phyloP scores from a whole-genome alignment of 2,797 vertebrate genomes.

The Gadopsis bispinosus region DNA sequence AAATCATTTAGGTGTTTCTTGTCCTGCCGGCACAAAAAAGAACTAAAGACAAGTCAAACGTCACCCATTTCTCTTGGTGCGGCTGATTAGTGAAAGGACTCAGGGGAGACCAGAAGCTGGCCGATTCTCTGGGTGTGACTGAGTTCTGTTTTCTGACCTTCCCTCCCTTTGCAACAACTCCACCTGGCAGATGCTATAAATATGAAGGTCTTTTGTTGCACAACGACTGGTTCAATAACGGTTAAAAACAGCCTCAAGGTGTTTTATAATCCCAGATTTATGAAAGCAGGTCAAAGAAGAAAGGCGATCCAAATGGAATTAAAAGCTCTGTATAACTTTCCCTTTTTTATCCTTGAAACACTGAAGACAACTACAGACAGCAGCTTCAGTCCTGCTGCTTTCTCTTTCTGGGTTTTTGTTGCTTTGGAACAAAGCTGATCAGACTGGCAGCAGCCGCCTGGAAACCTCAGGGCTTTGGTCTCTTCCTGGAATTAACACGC shows the following conservation, averaged over 20 bases:
- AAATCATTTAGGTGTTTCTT: background rate
- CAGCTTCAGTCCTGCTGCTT: constrained; percentile 43
- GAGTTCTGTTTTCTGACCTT: background rate
- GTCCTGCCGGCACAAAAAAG: background rate
- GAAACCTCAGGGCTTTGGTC: constrained; percentile 29
- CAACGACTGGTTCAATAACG: background rate
- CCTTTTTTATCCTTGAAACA: constrained; percentile 40
- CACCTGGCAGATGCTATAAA: constrained; percentile 6
- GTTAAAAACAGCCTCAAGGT: constrained; percentile 32
- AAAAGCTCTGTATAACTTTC: constrained; percentile 26
- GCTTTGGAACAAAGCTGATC: constrained; percentile 49
- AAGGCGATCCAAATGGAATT: constrained; percentile 18
- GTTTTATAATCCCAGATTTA: constrained; percentile 49
- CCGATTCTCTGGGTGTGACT: background rate
- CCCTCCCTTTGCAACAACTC: background rate
- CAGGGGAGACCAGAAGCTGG: background rate
- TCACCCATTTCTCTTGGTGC: too few species aligned
- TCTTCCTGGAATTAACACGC: constrained; percentile 40
- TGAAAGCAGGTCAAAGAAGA: constrained; percentile 31
- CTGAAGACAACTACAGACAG: constrained; percentile 24
- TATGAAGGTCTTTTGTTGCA: constrained; percentile 16
- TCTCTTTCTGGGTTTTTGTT: constrained; percentile 34
- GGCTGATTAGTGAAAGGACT: background rate
- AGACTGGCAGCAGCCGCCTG: constrained; percentile 32
- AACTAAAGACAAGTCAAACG: background rate